Conservation (phyloP, 2,797 vertebrate genomes). For the Gymnocypris eckloni region DNA sequence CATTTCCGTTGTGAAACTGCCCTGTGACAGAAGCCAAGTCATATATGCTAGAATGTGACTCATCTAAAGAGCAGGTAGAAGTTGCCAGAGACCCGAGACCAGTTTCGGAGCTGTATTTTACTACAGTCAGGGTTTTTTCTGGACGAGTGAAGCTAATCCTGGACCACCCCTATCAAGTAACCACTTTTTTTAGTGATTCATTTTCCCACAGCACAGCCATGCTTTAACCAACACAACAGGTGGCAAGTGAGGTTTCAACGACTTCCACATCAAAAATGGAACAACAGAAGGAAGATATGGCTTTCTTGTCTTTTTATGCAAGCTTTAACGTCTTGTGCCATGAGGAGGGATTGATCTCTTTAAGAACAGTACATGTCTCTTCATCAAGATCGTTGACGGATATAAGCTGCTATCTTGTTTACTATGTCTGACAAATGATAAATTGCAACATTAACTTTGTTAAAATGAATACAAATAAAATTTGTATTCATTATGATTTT, state of each 20-base stretch:
- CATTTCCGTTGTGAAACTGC: constrained; percentile 44
- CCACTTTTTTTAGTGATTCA: constrained; percentile 41
- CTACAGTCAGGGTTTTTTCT: not conserved
- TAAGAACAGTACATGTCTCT: constrained; percentile 1
- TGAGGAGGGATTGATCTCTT: not conserved
- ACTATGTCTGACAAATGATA: not conserved
- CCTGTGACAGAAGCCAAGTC: constrained; percentile 33
- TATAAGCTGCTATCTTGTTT: no score
- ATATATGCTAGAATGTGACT: constrained; percentile 40
- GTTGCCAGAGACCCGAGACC: constrained; percentile 4
- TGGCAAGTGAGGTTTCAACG: constrained; percentile 42
- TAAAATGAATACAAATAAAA: not conserved
- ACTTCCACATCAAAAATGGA: constrained; percentile 28
- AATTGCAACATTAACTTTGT: not conserved
- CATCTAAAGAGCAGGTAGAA: constrained; percentile 39
- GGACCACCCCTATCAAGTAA: constrained; percentile 44
- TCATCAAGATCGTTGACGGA: no score
- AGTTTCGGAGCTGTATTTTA: constrained; percentile 7
- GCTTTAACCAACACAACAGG: constrained; percentile 49
- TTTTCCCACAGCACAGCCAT: constrained; percentile 31
- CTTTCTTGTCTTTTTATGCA: constrained; percentile 1
- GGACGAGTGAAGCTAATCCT: constrained; percentile 35
- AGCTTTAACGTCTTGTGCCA: not conserved
- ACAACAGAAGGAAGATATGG: constrained; percentile 20
- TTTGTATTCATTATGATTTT: no score